Evolutionary conservation across 2,113 vertebrate genomes (phyloP).

Genomic region (Oncorhynchus nerka): DNA sequence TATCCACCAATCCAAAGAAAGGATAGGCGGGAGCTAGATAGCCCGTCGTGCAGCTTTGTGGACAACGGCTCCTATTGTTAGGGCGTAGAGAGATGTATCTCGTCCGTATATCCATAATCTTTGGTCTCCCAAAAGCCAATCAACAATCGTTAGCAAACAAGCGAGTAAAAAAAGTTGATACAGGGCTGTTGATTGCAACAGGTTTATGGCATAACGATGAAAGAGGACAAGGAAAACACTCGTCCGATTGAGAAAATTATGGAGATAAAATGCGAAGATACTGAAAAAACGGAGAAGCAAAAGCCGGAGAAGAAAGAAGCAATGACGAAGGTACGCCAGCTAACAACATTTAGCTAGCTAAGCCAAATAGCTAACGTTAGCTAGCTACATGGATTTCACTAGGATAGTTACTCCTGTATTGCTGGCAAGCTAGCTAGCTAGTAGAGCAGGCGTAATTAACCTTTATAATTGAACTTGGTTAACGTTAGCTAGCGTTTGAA

Average conservation of each 20-base stretch:
- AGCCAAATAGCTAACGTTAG: neutral
- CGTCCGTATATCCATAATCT: too few relatives aligned
- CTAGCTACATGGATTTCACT: neutral
- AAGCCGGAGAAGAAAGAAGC: slow-evolving; percentile 90
- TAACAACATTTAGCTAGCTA: too few relatives aligned
- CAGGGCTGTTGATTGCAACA: neutral
- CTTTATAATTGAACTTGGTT: too few relatives aligned
- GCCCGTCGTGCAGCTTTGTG: too few relatives aligned
- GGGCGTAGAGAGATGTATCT: too few relatives aligned
- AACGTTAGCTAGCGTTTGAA: too few relatives aligned
- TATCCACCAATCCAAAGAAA: too few relatives aligned
- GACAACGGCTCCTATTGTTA: too few relatives aligned
- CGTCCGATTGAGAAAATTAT: slow-evolving; percentile 84
- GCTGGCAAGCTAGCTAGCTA: neutral
- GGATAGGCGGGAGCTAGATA: too few relatives aligned
- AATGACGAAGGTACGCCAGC: slow-evolving; percentile 86
- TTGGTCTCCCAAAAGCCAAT: too few relatives aligned
- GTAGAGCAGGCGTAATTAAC: neutral
- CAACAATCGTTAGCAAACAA: neutral
- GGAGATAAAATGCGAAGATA: slow-evolving; percentile 75
- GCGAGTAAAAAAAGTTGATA: slow-evolving; percentile 5
- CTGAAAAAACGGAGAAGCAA: slow-evolving; percentile 79
- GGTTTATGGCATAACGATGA: slow-evolving; percentile 70
- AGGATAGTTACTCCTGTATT: neutral
- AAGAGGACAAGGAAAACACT: slow-evolving; percentile 92